phyloP scores from a whole-genome alignment of 2,888 invertebrate species.

The Clusia tigrina region DNA sequence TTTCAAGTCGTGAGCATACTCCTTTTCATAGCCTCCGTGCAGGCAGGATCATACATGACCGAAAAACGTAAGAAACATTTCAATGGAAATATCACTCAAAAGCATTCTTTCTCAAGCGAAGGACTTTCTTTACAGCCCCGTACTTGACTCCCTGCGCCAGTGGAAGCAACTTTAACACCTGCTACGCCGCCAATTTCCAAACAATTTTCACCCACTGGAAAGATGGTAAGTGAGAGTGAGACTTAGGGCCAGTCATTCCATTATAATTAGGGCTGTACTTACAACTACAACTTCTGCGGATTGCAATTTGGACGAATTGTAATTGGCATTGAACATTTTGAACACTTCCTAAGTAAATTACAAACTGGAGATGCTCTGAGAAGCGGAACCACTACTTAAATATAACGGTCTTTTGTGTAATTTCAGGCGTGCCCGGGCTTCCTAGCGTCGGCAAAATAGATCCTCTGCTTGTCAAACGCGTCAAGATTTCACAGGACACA shows the following conservation, averaged over 20 bases:
- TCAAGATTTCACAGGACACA: conserved; percentile 38
- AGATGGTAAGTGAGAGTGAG: conserved; percentile 28
- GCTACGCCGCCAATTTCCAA: conserved; percentile 38
- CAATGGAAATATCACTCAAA: background rate
- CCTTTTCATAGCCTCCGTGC: too few relatives aligned
- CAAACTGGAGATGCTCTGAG: too few relatives aligned
- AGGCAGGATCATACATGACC: conserved; percentile 35
- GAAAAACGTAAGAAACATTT: conserved; percentile 47
- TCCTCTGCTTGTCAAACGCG: conserved; percentile 42
- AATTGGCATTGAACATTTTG: background rate
- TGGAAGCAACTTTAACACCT: conserved; percentile 29
- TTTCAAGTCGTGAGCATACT: too few relatives aligned
- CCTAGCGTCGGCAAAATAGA: conserved; percentile 41
- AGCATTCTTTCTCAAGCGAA: background rate
- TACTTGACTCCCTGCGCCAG: conserved; percentile 37
- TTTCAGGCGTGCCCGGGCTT: conserved; percentile 42
- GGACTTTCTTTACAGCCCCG: conserved; percentile 32
- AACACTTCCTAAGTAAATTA: too few relatives aligned
- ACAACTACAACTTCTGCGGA: too few relatives aligned
- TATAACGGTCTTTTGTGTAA: too few relatives aligned
- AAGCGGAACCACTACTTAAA: too few relatives aligned
- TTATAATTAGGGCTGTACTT: too few relatives aligned
- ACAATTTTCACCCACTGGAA: conserved; percentile 41
- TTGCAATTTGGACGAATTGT: too few relatives aligned
- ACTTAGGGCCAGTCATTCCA: too few relatives aligned